Evolutionary conservation across 2,113 vertebrate species (phyloP).

Genomic region (Caloenas nicobarica): DNA sequence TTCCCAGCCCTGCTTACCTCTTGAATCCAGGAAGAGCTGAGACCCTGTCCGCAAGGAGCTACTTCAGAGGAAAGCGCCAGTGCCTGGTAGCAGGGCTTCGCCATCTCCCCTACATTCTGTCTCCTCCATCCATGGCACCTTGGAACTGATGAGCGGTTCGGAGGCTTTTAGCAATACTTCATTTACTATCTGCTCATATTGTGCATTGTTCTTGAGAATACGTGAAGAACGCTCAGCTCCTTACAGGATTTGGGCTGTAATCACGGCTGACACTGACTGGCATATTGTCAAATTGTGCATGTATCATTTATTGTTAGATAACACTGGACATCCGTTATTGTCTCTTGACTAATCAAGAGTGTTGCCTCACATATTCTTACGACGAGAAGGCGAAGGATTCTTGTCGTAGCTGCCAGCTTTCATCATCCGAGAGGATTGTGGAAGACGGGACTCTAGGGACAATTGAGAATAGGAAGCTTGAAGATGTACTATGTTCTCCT

Average conservation of each 20-base stretch:
- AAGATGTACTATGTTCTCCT: slow-evolving; percentile 50
- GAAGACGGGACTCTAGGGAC: slow-evolving; percentile 35
- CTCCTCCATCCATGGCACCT: slow-evolving; percentile 8
- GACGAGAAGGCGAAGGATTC: slow-evolving; percentile 20
- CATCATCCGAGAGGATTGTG: slow-evolving; percentile 5
- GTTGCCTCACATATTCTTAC: slow-evolving; percentile 52
- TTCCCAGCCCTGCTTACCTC: slow-evolving; percentile 33
- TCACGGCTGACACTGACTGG: slow-evolving; percentile 62
- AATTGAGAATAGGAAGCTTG: slow-evolving; percentile 27
- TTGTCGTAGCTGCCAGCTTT: slow-evolving; percentile 34
- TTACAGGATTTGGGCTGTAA: slow-evolving; percentile 59
- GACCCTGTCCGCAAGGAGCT: slow-evolving; percentile 16
- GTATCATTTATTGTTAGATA: slow-evolving; percentile 44
- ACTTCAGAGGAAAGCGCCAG: slow-evolving; percentile 42
- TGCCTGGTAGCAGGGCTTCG: slow-evolving; percentile 9
- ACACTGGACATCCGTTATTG: slow-evolving; percentile 51
- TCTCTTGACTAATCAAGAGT: slow-evolving; percentile 61
- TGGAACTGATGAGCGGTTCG: slow-evolving; percentile 9
- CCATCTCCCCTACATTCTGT: slow-evolving; percentile 10
- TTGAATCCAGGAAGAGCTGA: slow-evolving; percentile 17
- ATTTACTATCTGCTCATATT: not conserved
- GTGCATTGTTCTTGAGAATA: slow-evolving; percentile 13
- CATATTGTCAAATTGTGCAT: slow-evolving; percentile 55
- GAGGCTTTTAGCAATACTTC: slow-evolving; percentile 34
- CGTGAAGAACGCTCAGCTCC: slow-evolving; percentile 49